These are phyloP conservation scores for Actinostola sp. DNA, from an alignment of 92 coral and sea anemone genomes.

Conservation along the genomic window DNA sequence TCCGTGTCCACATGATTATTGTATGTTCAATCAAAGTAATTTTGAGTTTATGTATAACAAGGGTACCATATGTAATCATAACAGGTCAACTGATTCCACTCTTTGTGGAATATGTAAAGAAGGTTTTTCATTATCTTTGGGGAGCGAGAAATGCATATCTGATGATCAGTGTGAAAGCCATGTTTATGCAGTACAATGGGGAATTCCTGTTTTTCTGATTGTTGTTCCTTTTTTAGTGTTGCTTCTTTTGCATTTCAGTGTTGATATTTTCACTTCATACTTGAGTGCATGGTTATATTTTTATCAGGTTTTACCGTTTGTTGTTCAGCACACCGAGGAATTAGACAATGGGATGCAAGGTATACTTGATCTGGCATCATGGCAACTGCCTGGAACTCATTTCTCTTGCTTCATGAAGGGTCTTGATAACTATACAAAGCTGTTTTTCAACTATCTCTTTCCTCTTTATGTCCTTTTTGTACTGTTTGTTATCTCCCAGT, in stretches of 20 bases:
- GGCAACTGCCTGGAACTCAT: slow-evolving; percentile 42
- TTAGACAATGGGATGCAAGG: slow-evolving; percentile 63
- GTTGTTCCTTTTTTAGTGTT: slow-evolving; percentile 57
- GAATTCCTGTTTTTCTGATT: slow-evolving; percentile 51
- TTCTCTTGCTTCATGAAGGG: slow-evolving; percentile 60
- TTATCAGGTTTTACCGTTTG: slow-evolving; percentile 73
- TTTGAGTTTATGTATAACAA: slow-evolving; percentile 30
- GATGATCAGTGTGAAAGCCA: slow-evolving; percentile 27
- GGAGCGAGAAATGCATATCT: slow-evolving; percentile 55
- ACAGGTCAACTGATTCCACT: slow-evolving; percentile 46
- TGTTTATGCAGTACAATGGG: slow-evolving; percentile 55
- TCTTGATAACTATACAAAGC: slow-evolving; percentile 71
- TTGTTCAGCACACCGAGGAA: slow-evolving; percentile 52
- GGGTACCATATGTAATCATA: slow-evolving; percentile 47
- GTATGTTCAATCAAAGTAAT: slow-evolving; percentile 12
- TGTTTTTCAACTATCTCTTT: slow-evolving; percentile 62
- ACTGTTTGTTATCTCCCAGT: slow-evolving; percentile 51
- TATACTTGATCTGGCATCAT: slow-evolving; percentile 62
- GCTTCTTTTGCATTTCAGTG: slow-evolving; percentile 67
- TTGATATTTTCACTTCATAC: slow-evolving; percentile 82
- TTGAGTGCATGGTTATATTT: slow-evolving; percentile 89
- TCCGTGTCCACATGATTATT: slow-evolving; percentile 54
- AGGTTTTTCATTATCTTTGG: slow-evolving; percentile 63
- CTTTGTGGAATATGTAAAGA: slow-evolving; percentile 80
- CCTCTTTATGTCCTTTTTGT: slow-evolving; percentile 71